A percentile compares a stretch with the other conserved stretches of the same genome.
Evolutionary conservation across 2,888 invertebrate species (phyloP).

Genomic region (Lissonota sp.): DNA sequence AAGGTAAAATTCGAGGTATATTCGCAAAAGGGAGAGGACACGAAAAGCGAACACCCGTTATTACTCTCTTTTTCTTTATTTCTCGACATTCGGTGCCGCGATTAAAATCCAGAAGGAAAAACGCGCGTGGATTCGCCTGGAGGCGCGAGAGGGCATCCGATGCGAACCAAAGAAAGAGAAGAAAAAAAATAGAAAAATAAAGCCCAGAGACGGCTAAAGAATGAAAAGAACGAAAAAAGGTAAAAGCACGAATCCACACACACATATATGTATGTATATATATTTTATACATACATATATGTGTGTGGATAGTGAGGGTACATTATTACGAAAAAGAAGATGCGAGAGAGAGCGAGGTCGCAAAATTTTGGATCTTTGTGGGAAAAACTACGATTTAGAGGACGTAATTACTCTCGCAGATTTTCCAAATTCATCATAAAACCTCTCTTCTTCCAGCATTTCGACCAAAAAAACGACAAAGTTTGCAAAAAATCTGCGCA

Average conservation of each 20-base stretch:
- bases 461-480: neutral
- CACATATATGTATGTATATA: conserved; percentile 7
- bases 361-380: conserved; percentile 40
- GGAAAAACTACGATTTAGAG: neutral
- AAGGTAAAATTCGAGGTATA: too few relatives aligned
- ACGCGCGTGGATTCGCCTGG: conserved; percentile 56
- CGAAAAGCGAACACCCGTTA: conserved; percentile 54
- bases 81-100: conserved; percentile 52
- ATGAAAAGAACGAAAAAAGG: conserved; percentile 42
- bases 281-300: neutral
- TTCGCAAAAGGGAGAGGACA: conserved; percentile 6
- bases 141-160: conserved; percentile 62
- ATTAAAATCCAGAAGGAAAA: conserved; percentile 62
- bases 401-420: too few relatives aligned
- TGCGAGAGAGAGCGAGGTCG: conserved; percentile 25
- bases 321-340: conserved; percentile 34
- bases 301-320: conserved; percentile 24
- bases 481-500: conserved; percentile 6
- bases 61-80: conserved; percentile 35
- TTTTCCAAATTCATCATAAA: too few relatives aligned
- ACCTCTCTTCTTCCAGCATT: too few relatives aligned
- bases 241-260: neutral
- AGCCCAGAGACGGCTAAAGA: conserved; percentile 38
- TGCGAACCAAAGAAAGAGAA: conserved; percentile 41
- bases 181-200: conserved; percentile 38